Evolutionary conservation across 2,113 vertebrate species (phyloP).

Genomic region (Anhinga rufa): DNA sequence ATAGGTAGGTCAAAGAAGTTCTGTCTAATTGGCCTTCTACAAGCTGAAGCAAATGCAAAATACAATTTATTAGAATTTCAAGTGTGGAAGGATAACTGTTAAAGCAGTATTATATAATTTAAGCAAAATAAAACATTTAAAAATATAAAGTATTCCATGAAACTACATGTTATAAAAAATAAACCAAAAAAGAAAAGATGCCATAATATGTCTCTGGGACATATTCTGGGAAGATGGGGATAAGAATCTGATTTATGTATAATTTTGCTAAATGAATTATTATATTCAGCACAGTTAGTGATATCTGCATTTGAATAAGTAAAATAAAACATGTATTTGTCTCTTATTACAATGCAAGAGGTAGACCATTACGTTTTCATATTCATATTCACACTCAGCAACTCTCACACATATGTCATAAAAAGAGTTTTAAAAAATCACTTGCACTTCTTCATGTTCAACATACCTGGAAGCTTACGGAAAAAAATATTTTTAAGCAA

Average conservation of each 20-base stretch:
- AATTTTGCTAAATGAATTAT: not conserved
- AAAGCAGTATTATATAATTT: not conserved
- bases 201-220: not conserved
- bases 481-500: not conserved
- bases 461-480: not conserved
- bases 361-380: not conserved
- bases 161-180: not conserved
- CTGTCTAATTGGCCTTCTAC: not conserved
- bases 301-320: not conserved
- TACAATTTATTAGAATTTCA: not conserved
- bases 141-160: not conserved
- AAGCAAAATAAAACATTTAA: not conserved
- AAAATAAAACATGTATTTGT: not conserved
- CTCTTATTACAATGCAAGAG: not conserved
- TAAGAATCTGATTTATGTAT: not conserved
- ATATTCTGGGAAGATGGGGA: not conserved
- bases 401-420: not conserved
- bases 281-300: not conserved
- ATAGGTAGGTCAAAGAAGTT: slow-evolving; percentile 36
- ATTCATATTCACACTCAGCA: not conserved
- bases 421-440: not conserved
- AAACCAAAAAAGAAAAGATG: not conserved
- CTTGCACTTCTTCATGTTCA: not conserved
- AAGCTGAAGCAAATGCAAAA: slow-evolving; percentile 28
- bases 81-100: not conserved